These are phyloP conservation scores for Pangasius larnaudii DNA, from an alignment of 2,797 vertebrate species.

Conservation along the genomic window DNA sequence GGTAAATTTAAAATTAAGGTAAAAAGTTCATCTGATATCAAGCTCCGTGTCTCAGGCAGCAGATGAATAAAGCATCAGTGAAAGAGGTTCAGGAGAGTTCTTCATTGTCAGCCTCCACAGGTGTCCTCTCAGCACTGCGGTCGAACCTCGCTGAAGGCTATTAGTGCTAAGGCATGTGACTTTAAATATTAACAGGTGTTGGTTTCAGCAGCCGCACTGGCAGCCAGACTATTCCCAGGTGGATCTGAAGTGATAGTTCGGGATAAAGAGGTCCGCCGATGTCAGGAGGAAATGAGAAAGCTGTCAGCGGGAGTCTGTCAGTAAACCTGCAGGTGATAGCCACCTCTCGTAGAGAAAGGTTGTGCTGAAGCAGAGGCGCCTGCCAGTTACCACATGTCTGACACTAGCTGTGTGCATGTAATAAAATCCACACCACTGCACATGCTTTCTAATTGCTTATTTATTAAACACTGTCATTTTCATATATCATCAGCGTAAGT, in stretches of 20 bases:
- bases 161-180: conserved; percentile 47
- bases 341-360: not conserved
- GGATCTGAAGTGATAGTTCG: conserved; percentile 61
- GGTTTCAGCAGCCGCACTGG: conserved; percentile 51
- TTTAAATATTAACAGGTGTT: conserved; percentile 48
- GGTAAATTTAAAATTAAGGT: not conserved
- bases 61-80: conserved; percentile 35
- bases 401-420: conserved; percentile 1
- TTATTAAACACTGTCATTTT: conserved; percentile 11
- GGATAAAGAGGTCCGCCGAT: conserved; percentile 55
- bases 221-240: conserved; percentile 56
- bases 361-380: not conserved
- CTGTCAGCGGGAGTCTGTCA: conserved; percentile 32
- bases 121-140: conserved; percentile 9
- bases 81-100: conserved; percentile 11
- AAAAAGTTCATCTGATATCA: conserved; percentile 15
- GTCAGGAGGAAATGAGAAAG: conserved; percentile 57
- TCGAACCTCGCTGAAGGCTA: conserved; percentile 43
- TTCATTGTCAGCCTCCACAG: conserved; percentile 23
- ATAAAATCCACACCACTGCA: not conserved
- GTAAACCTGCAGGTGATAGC: conserved; percentile 30
- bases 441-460: not conserved
- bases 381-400: conserved; percentile 2
- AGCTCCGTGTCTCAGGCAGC: not conserved
- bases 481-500: not conserved